Evolutionary conservation across 2,888 invertebrate genomes (phyloP), one percentile per base, ranked within the genome.

Genomic region (Leptopilina syphax): DNA sequence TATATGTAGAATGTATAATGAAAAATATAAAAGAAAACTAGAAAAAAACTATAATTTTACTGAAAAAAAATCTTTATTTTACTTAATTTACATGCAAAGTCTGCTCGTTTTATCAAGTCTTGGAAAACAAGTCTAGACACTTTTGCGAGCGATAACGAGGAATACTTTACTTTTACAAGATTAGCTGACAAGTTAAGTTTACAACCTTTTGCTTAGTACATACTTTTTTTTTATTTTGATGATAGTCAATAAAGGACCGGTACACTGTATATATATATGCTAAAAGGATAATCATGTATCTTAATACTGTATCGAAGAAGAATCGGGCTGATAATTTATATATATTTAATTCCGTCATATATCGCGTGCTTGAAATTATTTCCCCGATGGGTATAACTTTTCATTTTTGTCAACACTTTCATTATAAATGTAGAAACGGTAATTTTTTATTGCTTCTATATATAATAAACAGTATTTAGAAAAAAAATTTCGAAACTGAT

Each of bases 261-360:
- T 77, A 76, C 77, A 3, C 34, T 34, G 34, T 34, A 34, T 34
- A 34, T 81, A 78, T 81, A 63, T 73, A 66, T 73, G 76, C 85
- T 88, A 87, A 88, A 88, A 88, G 88, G 88, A 86, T 87, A 88
- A 86, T 85, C 87, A 85, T 88, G 88, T 88, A 87, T 86, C 86
- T 83, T 80, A 80, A 81, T 80, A 81, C 81, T 82, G 83, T 84
- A 83, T 80, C 83, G 79, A 44, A 34, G 81, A 81, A 81, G 44
- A 80, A 80, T 81, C 86, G 81, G 83, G 83, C 83, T 77, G 82
- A 81, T 67, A 79, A 10, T 68, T 18, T 18, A 67, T 66, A 67
- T 66, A 63, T 66, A 34, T 66, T 27, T 44, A 44, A 44, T 66
- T 66, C 12, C 41, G 27, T 44, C 66, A 44, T 44, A 67, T 67